phyloP scores from a whole-genome alignment of 2,888 invertebrate genomes.

The Epinotia brunnichana region DNA sequence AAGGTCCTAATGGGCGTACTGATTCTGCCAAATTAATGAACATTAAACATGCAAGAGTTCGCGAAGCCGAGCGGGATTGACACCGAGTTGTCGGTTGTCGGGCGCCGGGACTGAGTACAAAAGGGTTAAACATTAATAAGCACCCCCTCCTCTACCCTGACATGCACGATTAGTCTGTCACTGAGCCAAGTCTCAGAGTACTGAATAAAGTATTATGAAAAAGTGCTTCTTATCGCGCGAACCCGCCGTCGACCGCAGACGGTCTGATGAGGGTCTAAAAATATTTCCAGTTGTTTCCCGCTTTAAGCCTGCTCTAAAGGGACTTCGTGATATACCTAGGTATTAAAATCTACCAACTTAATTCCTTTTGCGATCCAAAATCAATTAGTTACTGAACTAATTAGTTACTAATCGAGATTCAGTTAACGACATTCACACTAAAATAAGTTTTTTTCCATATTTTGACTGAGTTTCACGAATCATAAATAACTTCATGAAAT shows the following conservation, averaged over 20 bases:
- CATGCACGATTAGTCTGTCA: constrained; percentile 80
- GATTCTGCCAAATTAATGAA: constrained; percentile 77
- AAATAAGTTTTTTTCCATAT: neutral
- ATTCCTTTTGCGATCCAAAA: neutral
- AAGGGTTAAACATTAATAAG: constrained; percentile 82
- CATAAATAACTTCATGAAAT: no score
- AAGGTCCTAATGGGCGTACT: constrained; percentile 56
- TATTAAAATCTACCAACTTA: constrained; percentile 5
- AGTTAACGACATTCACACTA: neutral
- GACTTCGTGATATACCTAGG: constrained; percentile 23
- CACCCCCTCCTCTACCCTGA: constrained; percentile 75
- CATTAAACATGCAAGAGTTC: constrained; percentile 76
- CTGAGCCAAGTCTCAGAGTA: constrained; percentile 73
- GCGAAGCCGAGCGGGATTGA: constrained; percentile 69
- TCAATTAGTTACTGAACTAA: no score
- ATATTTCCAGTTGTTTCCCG: constrained; percentile 54
- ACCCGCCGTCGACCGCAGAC: constrained; percentile 60
- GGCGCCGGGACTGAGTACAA: constrained; percentile 63
- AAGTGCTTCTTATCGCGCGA: constrained; percentile 78
- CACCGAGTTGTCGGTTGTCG: constrained; percentile 71
- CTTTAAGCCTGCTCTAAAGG: constrained; percentile 44
- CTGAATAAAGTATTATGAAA: constrained; percentile 83
- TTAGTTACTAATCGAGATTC: neutral
- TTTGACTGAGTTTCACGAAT: no score
- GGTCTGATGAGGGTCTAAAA: constrained; percentile 76